phyloP scores from a whole-genome alignment of 2,113 vertebrate species.

The Canis aureus region DNA sequence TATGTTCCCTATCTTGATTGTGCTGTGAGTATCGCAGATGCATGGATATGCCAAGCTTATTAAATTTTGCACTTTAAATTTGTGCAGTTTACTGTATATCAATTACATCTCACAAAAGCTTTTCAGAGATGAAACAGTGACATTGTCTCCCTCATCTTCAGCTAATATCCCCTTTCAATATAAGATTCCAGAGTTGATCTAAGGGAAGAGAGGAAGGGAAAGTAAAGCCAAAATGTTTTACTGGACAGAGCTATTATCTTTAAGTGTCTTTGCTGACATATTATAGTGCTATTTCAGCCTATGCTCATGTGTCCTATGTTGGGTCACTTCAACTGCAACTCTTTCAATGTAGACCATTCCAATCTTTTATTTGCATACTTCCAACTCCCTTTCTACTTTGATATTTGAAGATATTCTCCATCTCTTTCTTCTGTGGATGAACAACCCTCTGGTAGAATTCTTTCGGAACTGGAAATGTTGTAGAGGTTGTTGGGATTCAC shows the following conservation, averaged over 20 bases:
- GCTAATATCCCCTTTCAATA: not conserved
- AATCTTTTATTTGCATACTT: not conserved
- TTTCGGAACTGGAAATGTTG: not conserved
- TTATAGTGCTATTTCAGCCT: not conserved
- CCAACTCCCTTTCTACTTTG: not conserved
- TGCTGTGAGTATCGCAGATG: not conserved
- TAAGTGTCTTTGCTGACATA: not conserved
- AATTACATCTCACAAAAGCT: not conserved
- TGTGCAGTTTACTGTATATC: not conserved
- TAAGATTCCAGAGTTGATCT: not conserved
- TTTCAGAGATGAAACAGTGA: not conserved
- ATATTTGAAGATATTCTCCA: not conserved
- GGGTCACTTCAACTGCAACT: not conserved
- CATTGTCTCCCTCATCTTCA: not conserved
- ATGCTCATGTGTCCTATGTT: not conserved
- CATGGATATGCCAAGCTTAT: not conserved
- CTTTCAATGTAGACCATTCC: accelerated
- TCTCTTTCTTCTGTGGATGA: not conserved
- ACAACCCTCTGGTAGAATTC: not conserved
- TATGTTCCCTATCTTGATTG: not conserved
- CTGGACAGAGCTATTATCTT: not conserved
- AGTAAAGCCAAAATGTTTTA: not conserved
- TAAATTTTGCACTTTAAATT: not conserved
- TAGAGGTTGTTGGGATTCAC: not conserved
- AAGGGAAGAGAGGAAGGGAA: not conserved